These are phyloP conservation scores for Sminthurinus aureus DNA, from an alignment of 2,888 invertebrate genomes.

Conservation along the genomic window DNA sequence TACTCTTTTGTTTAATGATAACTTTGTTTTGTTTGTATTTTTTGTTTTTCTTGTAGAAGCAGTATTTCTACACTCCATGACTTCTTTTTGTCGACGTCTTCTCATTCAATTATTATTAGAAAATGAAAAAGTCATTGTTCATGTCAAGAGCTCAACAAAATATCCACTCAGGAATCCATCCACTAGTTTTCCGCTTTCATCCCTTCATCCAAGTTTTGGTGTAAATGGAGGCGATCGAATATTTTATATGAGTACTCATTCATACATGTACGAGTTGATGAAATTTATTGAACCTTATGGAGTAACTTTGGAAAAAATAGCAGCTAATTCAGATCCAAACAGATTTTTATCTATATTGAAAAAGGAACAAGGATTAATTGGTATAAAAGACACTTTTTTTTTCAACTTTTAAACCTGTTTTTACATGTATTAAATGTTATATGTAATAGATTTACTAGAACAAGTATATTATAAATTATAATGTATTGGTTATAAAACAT, in stretches of 20 bases:
- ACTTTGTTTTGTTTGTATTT: neutral
- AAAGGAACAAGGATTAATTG: conserved; percentile 46
- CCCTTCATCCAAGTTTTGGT: conserved; percentile 60
- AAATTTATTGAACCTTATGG: conserved; percentile 55
- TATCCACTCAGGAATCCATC: conserved; percentile 59
- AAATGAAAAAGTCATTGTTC: conserved; percentile 82
- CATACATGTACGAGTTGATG: conserved; percentile 52
- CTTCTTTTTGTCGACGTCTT: conserved; percentile 86
- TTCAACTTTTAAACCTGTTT: too few species aligned
- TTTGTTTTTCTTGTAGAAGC: conserved; percentile 60
- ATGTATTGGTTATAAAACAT: too few species aligned
- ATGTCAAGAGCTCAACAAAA: conserved; percentile 66
- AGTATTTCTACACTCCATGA: conserved; percentile 71
- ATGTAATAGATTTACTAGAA: too few species aligned
- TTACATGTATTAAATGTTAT: too few species aligned
- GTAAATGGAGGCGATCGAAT: conserved; percentile 56
- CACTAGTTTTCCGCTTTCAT: conserved; percentile 61
- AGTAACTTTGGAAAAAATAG: conserved; percentile 49
- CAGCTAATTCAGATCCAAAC: conserved; percentile 47
- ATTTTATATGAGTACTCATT: conserved; percentile 54
- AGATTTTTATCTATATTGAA: conserved; percentile 44
- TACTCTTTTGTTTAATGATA: neutral
- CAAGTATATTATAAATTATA: too few species aligned
- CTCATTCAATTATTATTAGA: conserved; percentile 86
- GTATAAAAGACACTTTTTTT: too few species aligned